Evolutionary conservation across 2,113 vertebrate species (phyloP).

Genomic region (Channa maculata): DNA sequence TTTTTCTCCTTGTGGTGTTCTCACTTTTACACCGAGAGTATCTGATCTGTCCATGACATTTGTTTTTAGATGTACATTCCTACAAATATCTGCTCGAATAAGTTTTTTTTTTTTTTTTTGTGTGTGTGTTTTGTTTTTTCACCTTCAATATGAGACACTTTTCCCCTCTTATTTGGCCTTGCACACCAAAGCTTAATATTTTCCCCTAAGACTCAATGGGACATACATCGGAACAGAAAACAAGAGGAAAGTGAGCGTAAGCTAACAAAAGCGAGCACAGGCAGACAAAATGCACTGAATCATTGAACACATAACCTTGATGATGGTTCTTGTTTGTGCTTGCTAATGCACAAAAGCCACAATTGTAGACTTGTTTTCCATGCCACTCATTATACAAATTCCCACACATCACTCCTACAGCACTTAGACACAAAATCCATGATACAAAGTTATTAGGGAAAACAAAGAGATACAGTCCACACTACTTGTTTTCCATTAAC

Average conservation of each 20-base stretch:
- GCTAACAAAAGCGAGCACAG: conserved; percentile 9
- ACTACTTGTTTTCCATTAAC: too few species aligned
- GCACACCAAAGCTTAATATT: conserved; percentile 18
- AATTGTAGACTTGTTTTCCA: conserved; percentile 53
- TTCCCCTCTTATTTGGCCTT: background rate
- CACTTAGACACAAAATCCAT: conserved; percentile 28
- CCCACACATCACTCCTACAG: conserved; percentile 59
- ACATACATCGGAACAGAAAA: conserved; percentile 52
- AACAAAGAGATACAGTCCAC: background rate
- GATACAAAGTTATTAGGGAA: background rate
- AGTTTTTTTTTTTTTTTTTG: background rate
- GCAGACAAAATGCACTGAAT: conserved; percentile 28
- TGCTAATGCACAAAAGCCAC: conserved; percentile 46
- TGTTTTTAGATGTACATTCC: conserved; percentile 42
- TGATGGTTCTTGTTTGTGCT: conserved; percentile 37
- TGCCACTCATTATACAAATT: conserved; percentile 17
- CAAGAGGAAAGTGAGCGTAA: conserved; percentile 54
- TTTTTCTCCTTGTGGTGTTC: conserved; percentile 39
- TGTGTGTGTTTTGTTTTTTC: background rate
- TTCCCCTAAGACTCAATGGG: conserved; percentile 46
- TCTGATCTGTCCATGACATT: conserved; percentile 55
- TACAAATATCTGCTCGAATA: background rate
- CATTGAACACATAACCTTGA: conserved; percentile 40
- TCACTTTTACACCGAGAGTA: conserved; percentile 33
- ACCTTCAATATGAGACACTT: background rate